Base-by-base conservation (phyloP, 1,140 invertebrate genomes). In the Panagrolaimus sp. region DNA sequence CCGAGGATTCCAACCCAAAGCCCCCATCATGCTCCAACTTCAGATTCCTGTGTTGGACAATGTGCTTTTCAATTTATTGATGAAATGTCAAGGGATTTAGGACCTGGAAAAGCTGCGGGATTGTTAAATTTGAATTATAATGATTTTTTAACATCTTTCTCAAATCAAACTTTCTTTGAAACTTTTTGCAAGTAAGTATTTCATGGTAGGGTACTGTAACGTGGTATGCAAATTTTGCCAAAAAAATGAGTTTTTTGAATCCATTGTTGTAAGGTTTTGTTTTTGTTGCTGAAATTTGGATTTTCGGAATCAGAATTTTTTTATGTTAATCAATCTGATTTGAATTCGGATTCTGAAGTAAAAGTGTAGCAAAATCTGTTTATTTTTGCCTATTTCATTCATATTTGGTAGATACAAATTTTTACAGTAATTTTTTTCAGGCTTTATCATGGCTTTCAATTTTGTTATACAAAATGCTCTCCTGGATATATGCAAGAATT, bases 81-180 rank as follows among this genome's bases (percentile, higher is more conserved):
- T 52, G 58, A 72, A 14, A 83, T 81, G 28, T 64, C 55, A 12
- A 47, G 63, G 6, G 71, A 81, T 58, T 62, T 81, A 8, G 79
- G 79, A 14, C 62, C 69, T 15, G 71, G 67, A 21, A 73, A 71
- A 43, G 70, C 80, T 38, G 69, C 70, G 8, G 80, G 79, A 26
- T 67, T 80, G 14, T 67, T 80, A n/a, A 82, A 81, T 55, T 48
- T 81, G n/a, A 83, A 83, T 43, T 81, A 83, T 67, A 83, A 81
- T 65, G 79, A 81, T 26, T 81, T 81, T 63, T 65, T 81, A 17
- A 72, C 65, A 44, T 73, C 79, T 26, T 81, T 81, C 47, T 79
- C 82, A 6, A 81, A 81, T 67, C 67, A 67, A 1, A 79, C 82
- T 9, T 81, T 81, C 73, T 81, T 81, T 66, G 79, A 81, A 38